Percentiles rank a stretch among this genome's conserved stretches.
Conservation (phyloP, 2,113 vertebrate genomes). For the Mus pahari region DNA sequence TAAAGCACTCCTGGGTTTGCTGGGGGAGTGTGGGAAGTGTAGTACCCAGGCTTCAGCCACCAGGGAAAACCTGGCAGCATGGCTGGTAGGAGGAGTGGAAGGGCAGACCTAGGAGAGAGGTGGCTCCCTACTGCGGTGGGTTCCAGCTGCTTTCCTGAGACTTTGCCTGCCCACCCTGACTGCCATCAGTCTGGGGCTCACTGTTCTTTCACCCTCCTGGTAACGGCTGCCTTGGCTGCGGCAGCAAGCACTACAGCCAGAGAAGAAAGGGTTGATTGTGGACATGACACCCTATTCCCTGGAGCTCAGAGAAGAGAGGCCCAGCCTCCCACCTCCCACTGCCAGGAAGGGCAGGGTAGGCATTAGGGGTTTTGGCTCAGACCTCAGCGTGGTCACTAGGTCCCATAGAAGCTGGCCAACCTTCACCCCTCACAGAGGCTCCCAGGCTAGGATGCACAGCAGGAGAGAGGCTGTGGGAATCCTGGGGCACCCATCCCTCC, state of each 20-base stretch:
- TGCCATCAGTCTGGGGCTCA: neutral
- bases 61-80: neutral
- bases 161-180: neutral
- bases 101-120: neutral
- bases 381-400: neutral
- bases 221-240: neutral
- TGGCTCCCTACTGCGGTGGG: neutral
- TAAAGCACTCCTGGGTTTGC: neutral
- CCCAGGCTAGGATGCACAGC: neutral
- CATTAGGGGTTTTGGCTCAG: neutral
- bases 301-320: neutral
- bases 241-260: neutral
- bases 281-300: neutral
- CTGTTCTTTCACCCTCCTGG: neutral
- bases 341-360: neutral
- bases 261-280: constrained; percentile 58
- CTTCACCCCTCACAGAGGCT: neutral
- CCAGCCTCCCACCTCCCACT: neutral
- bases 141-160: neutral
- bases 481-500: neutral
- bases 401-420: neutral
- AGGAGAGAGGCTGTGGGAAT: neutral
- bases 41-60: neutral
- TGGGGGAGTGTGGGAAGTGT: neutral
- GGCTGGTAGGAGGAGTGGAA: no score